Base-by-base conservation (phyloP, 2,113 vertebrate species). In the Alouatta palliata region DNA sequence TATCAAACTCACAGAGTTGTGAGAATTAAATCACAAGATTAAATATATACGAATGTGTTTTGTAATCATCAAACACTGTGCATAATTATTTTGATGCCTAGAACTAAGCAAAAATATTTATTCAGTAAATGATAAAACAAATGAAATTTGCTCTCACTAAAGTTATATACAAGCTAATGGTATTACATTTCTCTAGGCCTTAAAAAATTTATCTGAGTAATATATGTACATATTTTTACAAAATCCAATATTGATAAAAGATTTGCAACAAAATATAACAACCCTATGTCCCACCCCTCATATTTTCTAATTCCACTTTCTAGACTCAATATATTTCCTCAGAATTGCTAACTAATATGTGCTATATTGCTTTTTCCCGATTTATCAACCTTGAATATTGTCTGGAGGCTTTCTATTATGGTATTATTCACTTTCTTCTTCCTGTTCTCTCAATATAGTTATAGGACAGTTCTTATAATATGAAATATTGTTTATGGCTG, bases 171-270 rank as follows among this genome's bases (percentile, higher is more conserved):
- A 84, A 13, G 32, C 12, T 84, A 80, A 80, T 52, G 66, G 40
- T 80, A 73, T 95, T 85, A 27, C 54, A 20, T 77, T 94, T 93
- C 49, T 71, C 66, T 80, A 58, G 71, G 25, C 21, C 64, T 84
- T 85, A 66, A 76, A 93, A 75, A 45, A 54, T n/a, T 30, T 89
- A 54, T 89, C 66, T 45, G 80, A 89, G 49, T 76, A 95, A 89
- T 70, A 90, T 70, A 47, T 61, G 32, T 13, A 95, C 47, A 37
- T 43, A 58, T 92, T 96, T 92, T 82, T 37, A 92, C 13, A 93
- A 89, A 94, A 82, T 68, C 54, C 61, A 52, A 68, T 96, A 64
- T 66, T 49, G 21, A 66, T 79, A 93, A 92, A 95, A 87, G 45
- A 43, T 27, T 96, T 87, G 13, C 23, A 87, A 75, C 37, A n/a